phyloP scores from a whole-genome alignment of 2,113 vertebrate species.

The Apeltes quadracus region DNA sequence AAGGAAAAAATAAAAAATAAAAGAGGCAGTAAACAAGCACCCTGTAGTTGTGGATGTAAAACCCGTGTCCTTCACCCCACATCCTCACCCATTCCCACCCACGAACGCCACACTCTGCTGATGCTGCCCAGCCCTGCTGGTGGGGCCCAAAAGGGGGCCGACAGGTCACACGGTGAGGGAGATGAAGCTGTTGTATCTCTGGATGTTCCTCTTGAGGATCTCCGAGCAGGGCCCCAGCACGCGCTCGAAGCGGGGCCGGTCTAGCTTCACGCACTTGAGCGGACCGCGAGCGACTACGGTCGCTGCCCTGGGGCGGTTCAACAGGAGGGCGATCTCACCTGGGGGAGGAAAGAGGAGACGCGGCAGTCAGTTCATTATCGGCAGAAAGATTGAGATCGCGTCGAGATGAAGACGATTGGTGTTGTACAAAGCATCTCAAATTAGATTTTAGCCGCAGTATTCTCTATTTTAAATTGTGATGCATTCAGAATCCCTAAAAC shows the following conservation, averaged over 20 bases:
- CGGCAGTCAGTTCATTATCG: background rate
- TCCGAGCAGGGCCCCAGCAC: constrained; percentile 96
- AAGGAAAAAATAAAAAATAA: constrained; percentile 47
- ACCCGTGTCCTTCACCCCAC: constrained; percentile 36
- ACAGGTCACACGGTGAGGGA: constrained; percentile 90
- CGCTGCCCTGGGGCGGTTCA: constrained; percentile 94
- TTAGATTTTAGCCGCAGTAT: background rate
- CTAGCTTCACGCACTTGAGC: constrained; percentile 95
- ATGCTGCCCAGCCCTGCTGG: constrained; percentile 59
- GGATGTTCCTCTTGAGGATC: constrained; percentile 97
- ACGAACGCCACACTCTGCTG: constrained; percentile 55
- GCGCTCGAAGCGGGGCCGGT: constrained; percentile 93
- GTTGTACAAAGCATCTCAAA: background rate
- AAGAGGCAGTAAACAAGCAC: constrained; percentile 66
- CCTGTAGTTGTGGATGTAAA: constrained; percentile 52
- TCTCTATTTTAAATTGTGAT: background rate
- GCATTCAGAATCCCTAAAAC: background rate
- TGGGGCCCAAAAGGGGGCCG: constrained; percentile 36
- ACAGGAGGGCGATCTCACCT: constrained; percentile 94
- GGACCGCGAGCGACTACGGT: constrained; percentile 94
- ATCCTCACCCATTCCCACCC: constrained; percentile 52
- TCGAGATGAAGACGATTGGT: background rate
- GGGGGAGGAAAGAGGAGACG: constrained; percentile 13
- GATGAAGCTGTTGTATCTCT: constrained; percentile 99
- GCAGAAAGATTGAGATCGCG: background rate